phyloP scores from a whole-genome alignment of 2,888 invertebrate genomes.

The Euplagia quadripunctaria region DNA sequence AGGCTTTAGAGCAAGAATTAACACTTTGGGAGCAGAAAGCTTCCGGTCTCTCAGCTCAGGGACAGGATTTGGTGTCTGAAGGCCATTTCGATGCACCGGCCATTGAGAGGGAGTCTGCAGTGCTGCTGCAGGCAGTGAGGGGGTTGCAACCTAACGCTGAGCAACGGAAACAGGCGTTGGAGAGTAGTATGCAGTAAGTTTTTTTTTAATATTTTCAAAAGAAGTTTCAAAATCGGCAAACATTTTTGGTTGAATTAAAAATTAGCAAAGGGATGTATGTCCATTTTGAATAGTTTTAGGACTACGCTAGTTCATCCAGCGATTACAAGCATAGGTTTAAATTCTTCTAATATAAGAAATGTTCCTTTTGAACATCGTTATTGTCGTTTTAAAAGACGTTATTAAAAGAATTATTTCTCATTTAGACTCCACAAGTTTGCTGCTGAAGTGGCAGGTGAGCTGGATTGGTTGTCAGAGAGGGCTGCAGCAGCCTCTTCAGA shows the following conservation, averaged over 20 bases:
- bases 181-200: constrained; percentile 83
- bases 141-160: constrained; percentile 91
- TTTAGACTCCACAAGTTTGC: constrained; percentile 94
- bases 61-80: constrained; percentile 96
- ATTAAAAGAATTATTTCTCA: background rate
- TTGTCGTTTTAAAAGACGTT: too few relatives aligned
- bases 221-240: too few relatives aligned
- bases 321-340: too few relatives aligned
- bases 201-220: background rate
- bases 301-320: too few relatives aligned
- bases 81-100: constrained; percentile 98
- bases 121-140: constrained; percentile 90
- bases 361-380: too few relatives aligned
- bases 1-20: constrained; percentile 94
- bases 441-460: constrained; percentile 96
- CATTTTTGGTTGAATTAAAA: too few relatives aligned
- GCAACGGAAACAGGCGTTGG: constrained; percentile 91
- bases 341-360: too few relatives aligned
- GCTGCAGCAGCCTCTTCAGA: constrained; percentile 92
- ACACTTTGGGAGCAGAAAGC: constrained; percentile 94
- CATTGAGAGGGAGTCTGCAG: constrained; percentile 93
- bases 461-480: constrained; percentile 98
- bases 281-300: too few relatives aligned
- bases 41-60: constrained; percentile 91
- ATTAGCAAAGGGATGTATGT: too few relatives aligned